Evolutionary conservation across 2,797 vertebrate species (phyloP).

Genomic region (Sebastes hubbsi): DNA sequence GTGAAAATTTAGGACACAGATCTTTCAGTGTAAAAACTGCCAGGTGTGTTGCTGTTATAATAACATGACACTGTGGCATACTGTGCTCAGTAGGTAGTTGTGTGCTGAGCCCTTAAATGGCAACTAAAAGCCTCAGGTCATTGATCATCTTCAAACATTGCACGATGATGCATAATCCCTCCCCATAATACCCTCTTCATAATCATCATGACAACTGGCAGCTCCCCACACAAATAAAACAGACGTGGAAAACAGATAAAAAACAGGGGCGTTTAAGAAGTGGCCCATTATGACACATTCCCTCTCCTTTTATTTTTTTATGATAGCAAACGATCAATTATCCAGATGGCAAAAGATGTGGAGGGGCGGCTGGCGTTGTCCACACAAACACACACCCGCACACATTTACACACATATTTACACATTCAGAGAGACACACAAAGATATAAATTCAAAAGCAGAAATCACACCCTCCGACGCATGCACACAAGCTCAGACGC

Average conservation of each 20-base stretch:
- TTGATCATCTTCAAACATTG: constrained; percentile 74
- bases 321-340: constrained; percentile 80
- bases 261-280: constrained; percentile 73
- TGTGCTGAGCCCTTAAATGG: constrained; percentile 32
- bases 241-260: constrained; percentile 57
- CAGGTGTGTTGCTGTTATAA: not conserved
- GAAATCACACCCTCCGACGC: constrained; percentile 30
- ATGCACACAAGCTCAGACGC: not conserved
- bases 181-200: constrained; percentile 73
- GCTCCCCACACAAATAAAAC: constrained; percentile 64
- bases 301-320: constrained; percentile 73
- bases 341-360: constrained; percentile 78
- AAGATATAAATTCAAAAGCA: constrained; percentile 47
- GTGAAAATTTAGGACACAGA: not conserved
- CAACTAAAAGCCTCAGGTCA: constrained; percentile 63
- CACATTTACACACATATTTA: constrained; percentile 17
- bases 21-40: not conserved
- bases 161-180: constrained; percentile 70
- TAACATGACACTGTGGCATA: not conserved
- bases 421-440: constrained; percentile 37
- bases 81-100: constrained; percentile 14
- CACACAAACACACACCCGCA: constrained; percentile 9
- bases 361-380: constrained; percentile 44
- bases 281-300: constrained; percentile 75
- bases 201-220: constrained; percentile 74